Percentiles rank a stretch among this genome's conserved stretches.
Evolutionary conservation across 2,113 vertebrate species (phyloP).

Genomic region (Elachura formosa): DNA sequence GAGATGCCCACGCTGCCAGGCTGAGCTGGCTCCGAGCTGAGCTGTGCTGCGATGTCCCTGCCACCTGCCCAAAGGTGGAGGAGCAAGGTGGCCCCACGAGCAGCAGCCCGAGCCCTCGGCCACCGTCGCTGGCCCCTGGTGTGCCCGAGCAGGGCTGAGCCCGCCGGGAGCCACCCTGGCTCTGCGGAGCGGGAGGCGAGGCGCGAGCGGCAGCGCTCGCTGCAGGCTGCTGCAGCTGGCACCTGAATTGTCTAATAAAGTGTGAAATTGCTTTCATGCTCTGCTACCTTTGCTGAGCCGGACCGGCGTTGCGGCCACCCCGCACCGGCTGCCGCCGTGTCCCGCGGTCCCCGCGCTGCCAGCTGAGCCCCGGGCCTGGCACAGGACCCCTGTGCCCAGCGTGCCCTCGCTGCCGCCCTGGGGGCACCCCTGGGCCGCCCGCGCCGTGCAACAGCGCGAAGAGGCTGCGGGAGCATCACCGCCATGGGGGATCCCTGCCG

Average conservation of each 20-base stretch:
- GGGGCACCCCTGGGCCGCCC: too few species aligned
- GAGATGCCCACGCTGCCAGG: neutral
- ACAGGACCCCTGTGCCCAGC: rapidly evolving
- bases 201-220: neutral
- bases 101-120: neutral
- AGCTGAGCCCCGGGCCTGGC: neutral
- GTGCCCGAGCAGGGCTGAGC: neutral
- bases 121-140: rapidly evolving
- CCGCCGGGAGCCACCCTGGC: rapidly evolving
- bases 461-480: neutral
- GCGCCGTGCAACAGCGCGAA: neutral
- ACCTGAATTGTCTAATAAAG: slow-evolving; percentile 74
- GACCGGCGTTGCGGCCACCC: neutral
- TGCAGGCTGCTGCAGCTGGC: slow-evolving; percentile 35
- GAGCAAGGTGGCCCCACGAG: neutral
- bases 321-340: neutral
- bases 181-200: neutral
- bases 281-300: slow-evolving; percentile 43
- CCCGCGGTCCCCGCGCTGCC: neutral
- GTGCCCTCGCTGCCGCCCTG: neutral
- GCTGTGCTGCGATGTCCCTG: neutral
- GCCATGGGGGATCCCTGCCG: neutral
- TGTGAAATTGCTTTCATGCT: slow-evolving; percentile 78
- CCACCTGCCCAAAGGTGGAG: rapidly evolving
- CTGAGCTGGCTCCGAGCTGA: neutral